These are phyloP conservation scores for Xenopus petersii DNA, from an alignment of 2,797 vertebrate genomes.

Conservation along the genomic window DNA sequence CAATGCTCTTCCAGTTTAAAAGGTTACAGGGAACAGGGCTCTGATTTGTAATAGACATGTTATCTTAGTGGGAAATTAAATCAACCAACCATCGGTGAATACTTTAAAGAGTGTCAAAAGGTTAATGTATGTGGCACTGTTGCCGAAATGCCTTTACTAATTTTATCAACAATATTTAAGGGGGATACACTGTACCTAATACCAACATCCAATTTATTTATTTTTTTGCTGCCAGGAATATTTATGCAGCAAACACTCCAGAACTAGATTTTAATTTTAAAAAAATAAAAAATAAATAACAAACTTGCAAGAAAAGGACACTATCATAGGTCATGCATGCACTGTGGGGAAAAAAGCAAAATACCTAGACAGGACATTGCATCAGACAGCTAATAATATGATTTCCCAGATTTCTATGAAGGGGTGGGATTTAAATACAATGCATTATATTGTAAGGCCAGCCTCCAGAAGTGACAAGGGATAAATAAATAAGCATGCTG, in stretches of 20 bases:
- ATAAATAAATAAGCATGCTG: conserved; percentile 60
- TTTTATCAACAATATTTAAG: neutral
- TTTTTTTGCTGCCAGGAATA: no score
- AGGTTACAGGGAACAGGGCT: neutral
- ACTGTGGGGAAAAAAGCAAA: no score
- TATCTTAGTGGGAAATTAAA: conserved; percentile 11
- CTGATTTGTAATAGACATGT: conserved; percentile 9
- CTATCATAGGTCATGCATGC: no score
- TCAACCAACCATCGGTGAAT: neutral
- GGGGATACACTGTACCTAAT: neutral
- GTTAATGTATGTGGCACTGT: neutral
- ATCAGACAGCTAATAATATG: no score
- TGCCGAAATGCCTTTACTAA: neutral
- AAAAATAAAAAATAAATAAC: no score
- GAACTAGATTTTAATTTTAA: no score
- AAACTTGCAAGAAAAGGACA: no score
- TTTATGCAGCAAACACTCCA: no score
- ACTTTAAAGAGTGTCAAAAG: neutral
- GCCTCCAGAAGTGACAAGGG: conserved; percentile 27
- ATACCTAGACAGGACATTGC: no score
- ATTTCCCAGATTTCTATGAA: neutral
- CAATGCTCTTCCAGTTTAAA: conserved; percentile 5
- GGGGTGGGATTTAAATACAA: conserved; percentile 12
- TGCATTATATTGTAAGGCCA: conserved; percentile 8
- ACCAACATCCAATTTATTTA: no score